Base-by-base conservation (phyloP, 2,888 invertebrate genomes). In the Calliphora vomitoria region DNA sequence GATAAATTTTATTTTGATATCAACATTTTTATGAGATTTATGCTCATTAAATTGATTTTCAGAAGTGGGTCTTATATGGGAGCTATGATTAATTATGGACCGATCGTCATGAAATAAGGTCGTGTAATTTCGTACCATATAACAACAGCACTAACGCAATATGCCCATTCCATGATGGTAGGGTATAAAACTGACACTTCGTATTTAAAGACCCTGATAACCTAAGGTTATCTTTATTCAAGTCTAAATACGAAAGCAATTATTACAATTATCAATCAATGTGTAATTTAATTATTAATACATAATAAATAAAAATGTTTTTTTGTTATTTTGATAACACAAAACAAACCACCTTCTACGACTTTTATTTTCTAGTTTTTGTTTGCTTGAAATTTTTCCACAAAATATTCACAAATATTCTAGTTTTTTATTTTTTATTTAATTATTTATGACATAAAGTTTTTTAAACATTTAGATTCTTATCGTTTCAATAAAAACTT, bases 401-500 rank as follows among this genome's bases (percentile, higher is more conserved):
- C 8, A 58, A 25, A 20, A 58, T 58, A 58, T 58, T 11, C 20
- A 35, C 4, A 25, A 58, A 58, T 11, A 25, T 58, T 60, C 60
- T 13, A 60, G 25, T 31, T 31, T 20, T 20, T 4, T 3, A 4
- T n/a, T n/a, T 55, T 13, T 60, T 25, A 1, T 31, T 20, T 8
- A 55, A 18, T 11, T 62, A 35, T 62, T 62, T 62, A 62, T 35
- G 1, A 38, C 38, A 62, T 35, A 38, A 15, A 35, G 31, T 38
- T 62, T 62, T 62, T 62, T 35, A 38, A 3, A 0, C n/a, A 62
- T 35, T n/a, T 35, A 38, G n/a, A n/a, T 62, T 62, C 1, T 38
- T 38, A 35, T 62, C 18, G n/a, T 62, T n/a, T n/a, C 18, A 62
- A 62, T 62, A 35, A 62, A 62, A 62, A 62, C 4, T 60, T 60